phyloP scores from a whole-genome alignment of 2,888 invertebrate species.

The Acleris cristana region DNA sequence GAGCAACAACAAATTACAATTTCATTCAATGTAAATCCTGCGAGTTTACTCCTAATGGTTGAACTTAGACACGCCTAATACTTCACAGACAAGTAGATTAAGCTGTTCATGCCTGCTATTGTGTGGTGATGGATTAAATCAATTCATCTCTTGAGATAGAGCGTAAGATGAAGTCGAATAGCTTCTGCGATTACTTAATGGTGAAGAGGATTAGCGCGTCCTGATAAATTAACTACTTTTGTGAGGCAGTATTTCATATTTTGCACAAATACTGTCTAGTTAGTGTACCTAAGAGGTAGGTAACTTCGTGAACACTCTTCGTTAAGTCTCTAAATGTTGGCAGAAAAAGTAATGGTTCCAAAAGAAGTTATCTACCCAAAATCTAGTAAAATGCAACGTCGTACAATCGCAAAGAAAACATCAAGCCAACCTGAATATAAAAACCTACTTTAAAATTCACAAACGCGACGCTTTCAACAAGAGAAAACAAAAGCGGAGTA shows the following conservation, averaged over 20 bases:
- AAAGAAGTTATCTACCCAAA: neutral
- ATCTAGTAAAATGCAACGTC: neutral
- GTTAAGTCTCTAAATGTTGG: no score
- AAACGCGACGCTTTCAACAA: neutral
- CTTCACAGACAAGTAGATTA: constrained; percentile 68
- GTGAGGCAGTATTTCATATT: neutral
- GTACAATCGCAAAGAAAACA: no score
- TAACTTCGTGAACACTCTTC: neutral
- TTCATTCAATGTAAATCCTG: constrained; percentile 79
- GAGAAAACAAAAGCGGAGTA: neutral
- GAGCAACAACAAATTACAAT: constrained; percentile 74
- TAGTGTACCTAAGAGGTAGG: neutral
- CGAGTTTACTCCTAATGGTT: constrained; percentile 62
- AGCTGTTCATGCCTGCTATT: constrained; percentile 64
- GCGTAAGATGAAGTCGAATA: constrained; percentile 53
- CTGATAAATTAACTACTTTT: constrained; percentile 3
- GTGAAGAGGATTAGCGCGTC: constrained; percentile 27
- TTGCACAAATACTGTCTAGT: no score
- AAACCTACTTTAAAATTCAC: constrained; percentile 2
- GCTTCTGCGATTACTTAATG: constrained; percentile 55
- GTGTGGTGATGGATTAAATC: constrained; percentile 58
- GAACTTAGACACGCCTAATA: constrained; percentile 72
- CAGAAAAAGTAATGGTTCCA: no score
- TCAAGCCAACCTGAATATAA: no score
- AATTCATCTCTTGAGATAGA: constrained; percentile 55